Evolutionary conservation across 2,888 invertebrate species (phyloP).

Genomic region (Andrena marginata): DNA sequence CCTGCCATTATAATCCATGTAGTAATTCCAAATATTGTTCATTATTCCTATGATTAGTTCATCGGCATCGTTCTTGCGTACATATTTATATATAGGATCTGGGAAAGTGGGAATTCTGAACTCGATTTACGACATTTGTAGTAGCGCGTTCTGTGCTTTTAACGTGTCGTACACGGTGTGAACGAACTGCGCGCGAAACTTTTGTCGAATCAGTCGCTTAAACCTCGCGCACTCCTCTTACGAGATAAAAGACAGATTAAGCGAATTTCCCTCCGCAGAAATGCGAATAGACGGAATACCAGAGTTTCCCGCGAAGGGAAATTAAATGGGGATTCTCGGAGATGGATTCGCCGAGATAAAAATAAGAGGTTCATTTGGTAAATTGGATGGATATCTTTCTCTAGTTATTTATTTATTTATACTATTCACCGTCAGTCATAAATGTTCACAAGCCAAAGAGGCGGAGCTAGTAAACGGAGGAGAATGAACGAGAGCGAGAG

Average conservation of each 20-base stretch:
- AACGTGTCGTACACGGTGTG: too few species aligned
- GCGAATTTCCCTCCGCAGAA: not conserved
- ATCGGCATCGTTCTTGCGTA: too few species aligned
- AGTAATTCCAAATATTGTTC: too few species aligned
- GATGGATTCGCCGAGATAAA: not conserved
- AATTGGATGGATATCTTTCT: conserved; percentile 22
- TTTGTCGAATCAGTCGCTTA: too few species aligned
- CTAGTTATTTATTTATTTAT: conserved; percentile 73
- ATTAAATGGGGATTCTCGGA: not conserved
- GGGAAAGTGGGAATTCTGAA: too few species aligned
- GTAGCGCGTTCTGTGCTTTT: too few species aligned
- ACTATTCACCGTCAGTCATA: conserved; percentile 80
- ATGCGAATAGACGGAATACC: not conserved
- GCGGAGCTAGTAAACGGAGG: conserved; percentile 82
- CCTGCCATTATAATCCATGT: too few species aligned
- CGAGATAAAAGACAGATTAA: not conserved
- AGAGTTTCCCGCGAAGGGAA: not conserved
- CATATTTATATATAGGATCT: too few species aligned
- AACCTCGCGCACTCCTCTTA: too few species aligned
- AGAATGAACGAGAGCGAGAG: not conserved
- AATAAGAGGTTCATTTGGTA: conserved; percentile 4
- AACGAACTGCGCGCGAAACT: too few species aligned
- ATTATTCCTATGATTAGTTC: too few species aligned
- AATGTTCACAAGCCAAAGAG: conserved; percentile 84
- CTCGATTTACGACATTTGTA: too few species aligned